A percentile compares a stretch with the other conserved stretches of the same genome.
phyloP scores from a whole-genome alignment of 2,113 vertebrate species.

The Planiliza haematocheilus region DNA sequence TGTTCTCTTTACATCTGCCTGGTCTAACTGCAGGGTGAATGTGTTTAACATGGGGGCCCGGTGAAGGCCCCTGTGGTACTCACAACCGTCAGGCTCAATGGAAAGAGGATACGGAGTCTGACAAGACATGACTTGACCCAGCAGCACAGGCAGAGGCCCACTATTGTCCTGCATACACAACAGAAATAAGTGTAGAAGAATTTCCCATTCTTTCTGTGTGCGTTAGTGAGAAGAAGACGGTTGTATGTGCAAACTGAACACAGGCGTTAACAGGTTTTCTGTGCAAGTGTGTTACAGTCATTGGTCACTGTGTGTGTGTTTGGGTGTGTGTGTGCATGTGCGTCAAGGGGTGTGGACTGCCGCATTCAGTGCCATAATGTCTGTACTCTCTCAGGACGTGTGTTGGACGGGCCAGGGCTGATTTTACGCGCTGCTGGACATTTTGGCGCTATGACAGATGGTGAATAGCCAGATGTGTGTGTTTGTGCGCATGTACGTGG shows the following conservation, averaged over 20 bases:
- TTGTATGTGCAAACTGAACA: slow-evolving; percentile 16
- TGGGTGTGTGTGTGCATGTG: slow-evolving; percentile 15
- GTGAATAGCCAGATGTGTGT: slow-evolving; percentile 56
- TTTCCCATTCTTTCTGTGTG: slow-evolving; percentile 25
- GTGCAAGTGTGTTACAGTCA: neutral
- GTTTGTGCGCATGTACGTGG: slow-evolving; percentile 11
- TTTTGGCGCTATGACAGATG: slow-evolving; percentile 61
- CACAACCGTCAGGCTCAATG: slow-evolving; percentile 45
- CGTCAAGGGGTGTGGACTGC: slow-evolving; percentile 8
- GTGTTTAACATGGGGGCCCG: slow-evolving; percentile 70
- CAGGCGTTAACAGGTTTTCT: slow-evolving; percentile 5
- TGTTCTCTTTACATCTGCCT: slow-evolving; percentile 51
- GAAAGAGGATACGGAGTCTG: slow-evolving; percentile 76
- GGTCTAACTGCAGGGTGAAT: slow-evolving; percentile 71
- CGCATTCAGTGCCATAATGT: slow-evolving; percentile 45
- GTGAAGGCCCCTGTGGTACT: slow-evolving; percentile 50
- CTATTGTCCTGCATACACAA: slow-evolving; percentile 68
- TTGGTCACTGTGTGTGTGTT: neutral
- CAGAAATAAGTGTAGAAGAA: slow-evolving; percentile 57
- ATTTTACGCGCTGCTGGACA: slow-evolving; percentile 52
- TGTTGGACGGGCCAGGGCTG: slow-evolving; percentile 41
- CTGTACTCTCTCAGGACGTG: slow-evolving; percentile 50
- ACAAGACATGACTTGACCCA: slow-evolving; percentile 80
- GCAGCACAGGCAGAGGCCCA: slow-evolving; percentile 45
- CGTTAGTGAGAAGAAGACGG: neutral